Percentiles rank a stretch among this genome's conserved stretches.
phyloP scores from a whole-genome alignment of 2,797 vertebrate species.

The Scyliorhinus canicula region DNA sequence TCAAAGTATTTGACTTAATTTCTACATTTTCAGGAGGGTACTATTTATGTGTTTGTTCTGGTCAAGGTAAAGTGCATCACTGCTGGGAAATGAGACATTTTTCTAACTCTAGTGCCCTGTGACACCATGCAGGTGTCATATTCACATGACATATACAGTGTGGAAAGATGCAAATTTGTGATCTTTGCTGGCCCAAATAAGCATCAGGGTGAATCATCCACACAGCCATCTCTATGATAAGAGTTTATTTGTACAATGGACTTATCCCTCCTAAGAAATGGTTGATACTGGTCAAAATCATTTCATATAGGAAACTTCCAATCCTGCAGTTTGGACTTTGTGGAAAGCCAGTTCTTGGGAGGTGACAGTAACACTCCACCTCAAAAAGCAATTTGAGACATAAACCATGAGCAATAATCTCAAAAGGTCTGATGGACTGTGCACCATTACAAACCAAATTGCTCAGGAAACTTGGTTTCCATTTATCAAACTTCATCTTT shows the following conservation, averaged over 20 bases:
- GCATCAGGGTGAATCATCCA: neutral
- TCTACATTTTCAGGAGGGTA: neutral
- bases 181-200: neutral
- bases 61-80: neutral
- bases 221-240: neutral
- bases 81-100: neutral
- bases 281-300: neutral
- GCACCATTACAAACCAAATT: neutral
- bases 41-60: slow-evolving; percentile 15
- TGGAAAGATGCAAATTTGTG: neutral
- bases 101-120: neutral
- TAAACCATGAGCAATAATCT: neutral
- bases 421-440: neutral
- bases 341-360: neutral
- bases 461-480: neutral
- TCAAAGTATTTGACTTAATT: neutral
- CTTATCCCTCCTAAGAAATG: neutral
- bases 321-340: neutral
- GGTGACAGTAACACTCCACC: neutral
- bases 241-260: neutral
- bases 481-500: slow-evolving; percentile 23
- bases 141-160: neutral
- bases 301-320: neutral
- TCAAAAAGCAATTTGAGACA: neutral
- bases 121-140: neutral